Percentiles rank a stretch among this genome's conserved stretches.
Conservation (phyloP, 1,140 invertebrate genomes). For the Drosophila rhopaloa region DNA sequence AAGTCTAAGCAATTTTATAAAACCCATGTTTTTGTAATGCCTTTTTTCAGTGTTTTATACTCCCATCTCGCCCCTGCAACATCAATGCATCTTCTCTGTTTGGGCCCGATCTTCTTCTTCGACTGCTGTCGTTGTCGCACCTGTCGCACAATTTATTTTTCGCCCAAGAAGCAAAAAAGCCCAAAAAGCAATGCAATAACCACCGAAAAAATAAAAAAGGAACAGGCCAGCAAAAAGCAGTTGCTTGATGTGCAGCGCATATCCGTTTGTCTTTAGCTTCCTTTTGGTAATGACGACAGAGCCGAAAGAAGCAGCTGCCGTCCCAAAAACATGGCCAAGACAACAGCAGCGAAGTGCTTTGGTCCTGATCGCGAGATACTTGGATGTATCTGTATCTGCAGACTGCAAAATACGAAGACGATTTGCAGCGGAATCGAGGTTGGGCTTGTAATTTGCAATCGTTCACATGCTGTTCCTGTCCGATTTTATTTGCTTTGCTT, state of each 20-base stretch:
- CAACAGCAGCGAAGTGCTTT: slow-evolving; percentile 23
- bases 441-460: slow-evolving; percentile 76
- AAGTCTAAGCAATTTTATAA: too few species aligned
- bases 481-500: slow-evolving; percentile 77
- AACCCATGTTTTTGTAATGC: too few species aligned
- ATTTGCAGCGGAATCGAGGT: slow-evolving; percentile 31
- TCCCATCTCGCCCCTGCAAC: background rate
- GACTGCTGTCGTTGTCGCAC: slow-evolving; percentile 72
- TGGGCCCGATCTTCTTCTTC: slow-evolving; percentile 14
- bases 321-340: slow-evolving; percentile 33
- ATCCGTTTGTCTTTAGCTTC: slow-evolving; percentile 82
- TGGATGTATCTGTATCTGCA: slow-evolving; percentile 24
- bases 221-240: slow-evolving; percentile 58
- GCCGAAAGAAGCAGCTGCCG: slow-evolving; percentile 77
- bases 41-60: slow-evolving; percentile 8
- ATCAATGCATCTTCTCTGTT: slow-evolving; percentile 16
- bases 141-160: slow-evolving; percentile 82
- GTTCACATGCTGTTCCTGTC: slow-evolving; percentile 81
- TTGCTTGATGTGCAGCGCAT: slow-evolving; percentile 79
- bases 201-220: slow-evolving; percentile 40
- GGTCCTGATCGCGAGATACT: slow-evolving; percentile 66
- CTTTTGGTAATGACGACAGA: slow-evolving; percentile 78
- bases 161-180: slow-evolving; percentile 72
- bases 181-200: slow-evolving; percentile 65
- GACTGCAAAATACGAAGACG: slow-evolving; percentile 1